Conservation (phyloP, 2,797 vertebrate species). For the Vipera latastei region DNA sequence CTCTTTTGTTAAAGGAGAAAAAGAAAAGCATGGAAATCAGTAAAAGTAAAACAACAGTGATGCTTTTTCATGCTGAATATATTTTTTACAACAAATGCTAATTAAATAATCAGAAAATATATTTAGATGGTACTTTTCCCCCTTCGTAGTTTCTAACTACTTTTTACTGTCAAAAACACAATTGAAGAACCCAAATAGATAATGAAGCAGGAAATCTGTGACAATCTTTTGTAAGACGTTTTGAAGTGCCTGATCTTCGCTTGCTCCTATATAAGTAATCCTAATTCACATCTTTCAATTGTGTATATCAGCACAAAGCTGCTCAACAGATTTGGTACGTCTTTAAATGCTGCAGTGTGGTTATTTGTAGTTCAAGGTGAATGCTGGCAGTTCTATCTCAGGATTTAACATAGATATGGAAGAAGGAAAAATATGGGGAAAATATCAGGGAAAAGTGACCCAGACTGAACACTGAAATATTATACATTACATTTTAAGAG, state of each 20-base stretch:
- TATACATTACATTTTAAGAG: not conserved
- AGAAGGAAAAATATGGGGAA: not conserved
- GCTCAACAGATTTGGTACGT: not conserved
- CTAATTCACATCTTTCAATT: not conserved
- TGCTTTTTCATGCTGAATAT: not conserved
- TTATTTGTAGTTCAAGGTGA: not conserved
- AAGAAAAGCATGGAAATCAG: not conserved
- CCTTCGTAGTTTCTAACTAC: not conserved
- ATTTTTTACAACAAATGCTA: not conserved
- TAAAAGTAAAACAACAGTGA: not conserved
- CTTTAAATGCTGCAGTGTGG: not conserved
- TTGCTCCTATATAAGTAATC: not conserved
- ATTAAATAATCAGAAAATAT: not conserved
- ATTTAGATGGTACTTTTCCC: not conserved
- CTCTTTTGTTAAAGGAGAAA: not conserved
- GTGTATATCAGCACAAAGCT: not conserved
- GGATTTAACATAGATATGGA: not conserved
- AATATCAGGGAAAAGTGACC: not conserved
- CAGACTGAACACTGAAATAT: not conserved
- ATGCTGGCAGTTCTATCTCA: not conserved
- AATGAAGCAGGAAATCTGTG: not conserved
- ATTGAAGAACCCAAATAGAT: not conserved
- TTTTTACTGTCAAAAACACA: not conserved
- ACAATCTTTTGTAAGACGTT: not conserved
- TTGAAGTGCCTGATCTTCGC: not conserved